These are phyloP conservation scores for Apotomis capreana DNA, from an alignment of 2,888 invertebrate species.

Conservation along the genomic window DNA sequence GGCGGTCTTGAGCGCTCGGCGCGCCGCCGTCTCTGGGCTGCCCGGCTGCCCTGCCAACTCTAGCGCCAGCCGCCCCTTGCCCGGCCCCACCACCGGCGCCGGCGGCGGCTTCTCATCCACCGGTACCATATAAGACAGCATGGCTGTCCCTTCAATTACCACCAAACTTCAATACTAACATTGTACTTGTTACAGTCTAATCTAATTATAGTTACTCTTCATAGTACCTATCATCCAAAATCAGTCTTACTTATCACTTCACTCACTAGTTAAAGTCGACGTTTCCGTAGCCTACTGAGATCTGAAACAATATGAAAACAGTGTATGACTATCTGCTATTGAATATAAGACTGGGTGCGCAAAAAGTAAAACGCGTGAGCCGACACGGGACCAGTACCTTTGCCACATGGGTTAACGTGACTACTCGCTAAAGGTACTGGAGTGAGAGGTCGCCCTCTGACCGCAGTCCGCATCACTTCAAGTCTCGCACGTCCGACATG, in stretches of 20 bases:
- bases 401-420: too few relatives aligned
- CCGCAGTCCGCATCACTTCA: too few relatives aligned
- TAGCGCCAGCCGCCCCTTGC: conserved; percentile 78
- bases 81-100: conserved; percentile 62
- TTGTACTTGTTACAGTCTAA: conserved; percentile 13
- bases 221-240: conserved; percentile 45
- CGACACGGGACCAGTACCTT: too few relatives aligned
- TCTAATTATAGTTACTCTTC: conserved; percentile 38
- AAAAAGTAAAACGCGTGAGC: too few relatives aligned
- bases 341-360: too few relatives aligned
- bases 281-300: conserved; percentile 54
- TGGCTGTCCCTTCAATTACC: conserved; percentile 60
- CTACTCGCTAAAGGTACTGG: too few relatives aligned
- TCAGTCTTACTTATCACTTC: conserved; percentile 40
- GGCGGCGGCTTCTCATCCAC: conserved; percentile 90
- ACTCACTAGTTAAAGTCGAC: conserved; percentile 37
- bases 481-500: too few relatives aligned
- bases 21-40: conserved; percentile 67
- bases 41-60: conserved; percentile 66
- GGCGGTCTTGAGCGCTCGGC: conserved; percentile 62
- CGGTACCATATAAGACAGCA: conserved; percentile 92
- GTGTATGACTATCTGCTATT: not conserved
- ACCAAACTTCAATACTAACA: conserved; percentile 19
- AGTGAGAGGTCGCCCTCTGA: too few relatives aligned
- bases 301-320: conserved; percentile 54